A percentile compares a stretch with the other conserved stretches of the same genome.
Conservation (phyloP, 1,140 invertebrate species). For the Eurosta solidaginis region DNA sequence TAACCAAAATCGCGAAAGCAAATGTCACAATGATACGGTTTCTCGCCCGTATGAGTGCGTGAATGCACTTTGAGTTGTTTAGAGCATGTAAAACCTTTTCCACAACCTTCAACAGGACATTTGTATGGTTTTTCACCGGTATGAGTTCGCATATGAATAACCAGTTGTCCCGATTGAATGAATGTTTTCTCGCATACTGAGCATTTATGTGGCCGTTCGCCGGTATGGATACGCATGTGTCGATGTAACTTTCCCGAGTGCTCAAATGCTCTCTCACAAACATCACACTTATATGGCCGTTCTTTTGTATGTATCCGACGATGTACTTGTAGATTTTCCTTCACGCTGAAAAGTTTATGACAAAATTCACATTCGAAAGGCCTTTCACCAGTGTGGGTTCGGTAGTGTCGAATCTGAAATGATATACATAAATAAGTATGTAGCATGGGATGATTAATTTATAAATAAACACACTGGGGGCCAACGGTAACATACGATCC, state of each 20-base stretch:
- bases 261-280: slow-evolving; percentile 89
- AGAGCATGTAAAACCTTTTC: slow-evolving; percentile 87
- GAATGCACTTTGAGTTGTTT: slow-evolving; percentile 87
- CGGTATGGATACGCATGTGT: slow-evolving; percentile 90
- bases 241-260: slow-evolving; percentile 90
- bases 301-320: slow-evolving; percentile 90
- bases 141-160: slow-evolving; percentile 84
- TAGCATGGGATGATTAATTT: no score
- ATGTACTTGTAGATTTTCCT: slow-evolving; percentile 90
- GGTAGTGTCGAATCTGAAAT: slow-evolving; percentile 74
- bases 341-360: slow-evolving; percentile 88
- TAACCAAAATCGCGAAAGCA: slow-evolving; percentile 75
- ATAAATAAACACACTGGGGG: not conserved
- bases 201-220: slow-evolving; percentile 92
- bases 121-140: slow-evolving; percentile 91
- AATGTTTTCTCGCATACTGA: slow-evolving; percentile 90
- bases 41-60: slow-evolving; percentile 84
- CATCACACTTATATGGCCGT: slow-evolving; percentile 78
- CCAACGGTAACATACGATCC: no score
- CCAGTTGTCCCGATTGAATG: slow-evolving; percentile 84
- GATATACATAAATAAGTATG: not conserved
- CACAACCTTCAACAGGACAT: slow-evolving; percentile 77
- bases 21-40: slow-evolving; percentile 71
- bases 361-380: slow-evolving; percentile 91
- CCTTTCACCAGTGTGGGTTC: slow-evolving; percentile 86